phyloP scores from a whole-genome alignment of 2,113 vertebrate species.

The Pipra filicauda region DNA sequence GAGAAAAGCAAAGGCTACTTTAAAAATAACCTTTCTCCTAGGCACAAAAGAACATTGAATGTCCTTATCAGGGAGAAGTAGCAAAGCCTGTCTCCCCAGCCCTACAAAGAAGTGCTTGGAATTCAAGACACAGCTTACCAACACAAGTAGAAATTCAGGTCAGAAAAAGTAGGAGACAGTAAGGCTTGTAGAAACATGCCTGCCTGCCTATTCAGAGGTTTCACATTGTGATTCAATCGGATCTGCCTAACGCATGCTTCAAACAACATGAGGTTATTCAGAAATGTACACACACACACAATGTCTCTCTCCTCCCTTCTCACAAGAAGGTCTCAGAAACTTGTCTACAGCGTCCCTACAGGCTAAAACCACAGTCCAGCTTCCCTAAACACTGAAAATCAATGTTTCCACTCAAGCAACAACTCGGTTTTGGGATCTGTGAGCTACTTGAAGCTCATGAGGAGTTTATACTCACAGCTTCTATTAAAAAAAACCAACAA shows the following conservation, averaged over 20 bases:
- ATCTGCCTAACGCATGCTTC: neutral
- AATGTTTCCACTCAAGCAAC: neutral
- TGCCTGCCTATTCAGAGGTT: neutral
- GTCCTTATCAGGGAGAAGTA: slow-evolving; percentile 19
- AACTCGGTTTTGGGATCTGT: neutral
- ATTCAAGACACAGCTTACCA: neutral
- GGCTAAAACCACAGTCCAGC: neutral
- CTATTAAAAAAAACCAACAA: neutral
- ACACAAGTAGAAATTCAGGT: slow-evolving; percentile 35
- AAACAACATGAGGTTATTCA: neutral
- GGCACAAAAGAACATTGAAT: neutral
- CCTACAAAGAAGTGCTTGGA: neutral
- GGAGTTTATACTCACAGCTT: neutral
- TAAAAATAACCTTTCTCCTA: neutral
- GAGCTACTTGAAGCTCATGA: neutral
- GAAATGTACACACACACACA: neutral
- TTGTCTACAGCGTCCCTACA: neutral
- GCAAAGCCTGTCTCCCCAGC: slow-evolving; percentile 1
- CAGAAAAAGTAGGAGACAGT: slow-evolving; percentile 11
- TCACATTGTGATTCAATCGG: neutral
- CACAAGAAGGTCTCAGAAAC: neutral
- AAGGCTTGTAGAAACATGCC: slow-evolving; percentile 9
- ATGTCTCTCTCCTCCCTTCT: neutral
- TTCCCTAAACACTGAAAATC: neutral
- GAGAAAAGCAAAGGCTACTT: neutral